Conservation (phyloP, 2,113 vertebrate species). For the Ailurus styani region DNA sequence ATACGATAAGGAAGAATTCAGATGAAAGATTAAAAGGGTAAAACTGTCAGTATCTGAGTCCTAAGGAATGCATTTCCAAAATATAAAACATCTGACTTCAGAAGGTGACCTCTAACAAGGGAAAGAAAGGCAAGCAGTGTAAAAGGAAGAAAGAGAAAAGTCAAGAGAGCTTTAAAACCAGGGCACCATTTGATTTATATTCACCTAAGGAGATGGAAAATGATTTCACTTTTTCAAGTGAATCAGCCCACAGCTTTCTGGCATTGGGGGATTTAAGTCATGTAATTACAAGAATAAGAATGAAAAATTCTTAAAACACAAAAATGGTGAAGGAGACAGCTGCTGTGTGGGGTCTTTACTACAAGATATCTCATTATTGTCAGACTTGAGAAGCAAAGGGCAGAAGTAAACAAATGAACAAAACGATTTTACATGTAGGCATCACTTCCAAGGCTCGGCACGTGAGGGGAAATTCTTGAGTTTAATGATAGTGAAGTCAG, state of each 20-base stretch:
- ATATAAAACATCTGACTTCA: neutral
- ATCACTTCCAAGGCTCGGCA: neutral
- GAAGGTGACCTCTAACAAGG: neutral
- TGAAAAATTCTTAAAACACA: slow-evolving; percentile 3
- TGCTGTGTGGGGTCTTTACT: neutral
- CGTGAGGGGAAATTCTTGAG: neutral
- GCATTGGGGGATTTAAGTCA: neutral
- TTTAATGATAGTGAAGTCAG: neutral
- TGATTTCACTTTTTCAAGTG: slow-evolving; percentile 44
- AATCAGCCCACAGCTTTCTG: neutral
- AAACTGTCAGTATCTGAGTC: neutral
- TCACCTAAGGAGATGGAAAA: slow-evolving; percentile 33
- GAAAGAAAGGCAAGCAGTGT: neutral
- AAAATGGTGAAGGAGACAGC: neutral
- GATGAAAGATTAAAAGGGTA: neutral
- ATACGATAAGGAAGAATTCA: neutral
- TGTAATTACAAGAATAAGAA: slow-evolving; percentile 12
- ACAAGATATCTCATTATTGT: neutral
- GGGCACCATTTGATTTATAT: slow-evolving; percentile 24
- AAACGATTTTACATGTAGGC: neutral
- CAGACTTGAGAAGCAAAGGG: neutral
- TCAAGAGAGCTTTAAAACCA: neutral
- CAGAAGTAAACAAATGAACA: neutral
- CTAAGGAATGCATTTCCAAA: neutral
- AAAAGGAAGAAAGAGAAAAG: neutral